These are phyloP conservation scores for Neocloeon triangulifer DNA, from an alignment of 1,140 invertebrate genomes.

Conservation along the genomic window DNA sequence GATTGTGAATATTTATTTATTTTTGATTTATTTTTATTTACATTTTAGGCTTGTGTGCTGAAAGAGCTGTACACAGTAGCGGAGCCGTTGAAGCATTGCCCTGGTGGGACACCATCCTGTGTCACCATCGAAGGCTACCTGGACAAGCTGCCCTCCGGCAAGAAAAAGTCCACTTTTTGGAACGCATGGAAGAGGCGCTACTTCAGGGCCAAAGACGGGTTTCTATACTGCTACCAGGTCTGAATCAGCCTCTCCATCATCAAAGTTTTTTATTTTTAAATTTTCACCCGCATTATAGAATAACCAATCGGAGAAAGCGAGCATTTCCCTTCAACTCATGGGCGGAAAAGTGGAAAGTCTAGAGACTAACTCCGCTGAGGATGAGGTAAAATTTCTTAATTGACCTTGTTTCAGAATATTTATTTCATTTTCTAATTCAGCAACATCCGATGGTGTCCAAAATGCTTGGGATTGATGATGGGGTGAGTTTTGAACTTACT, in stretches of 20 bases:
- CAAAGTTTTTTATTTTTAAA: background rate
- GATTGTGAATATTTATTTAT: too few relatives aligned
- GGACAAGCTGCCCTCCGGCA: constrained; percentile 26
- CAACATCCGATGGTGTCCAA: constrained; percentile 7
- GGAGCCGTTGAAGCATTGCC: background rate
- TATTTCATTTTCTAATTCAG: background rate
- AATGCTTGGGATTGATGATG: constrained; percentile 15
- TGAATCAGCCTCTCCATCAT: background rate
- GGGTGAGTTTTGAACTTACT: constrained; percentile 11
- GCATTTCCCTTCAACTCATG: constrained; percentile 22
- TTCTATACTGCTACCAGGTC: constrained; percentile 27
- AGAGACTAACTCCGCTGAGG: constrained; percentile 26
- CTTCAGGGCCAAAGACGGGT: constrained; percentile 24
- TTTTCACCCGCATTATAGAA: constrained; percentile 15
- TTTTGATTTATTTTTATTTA: constrained; percentile 1
- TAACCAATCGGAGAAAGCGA: constrained; percentile 20
- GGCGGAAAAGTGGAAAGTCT: constrained; percentile 26
- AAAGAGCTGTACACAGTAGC: constrained; percentile 9
- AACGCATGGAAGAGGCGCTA: constrained; percentile 32
- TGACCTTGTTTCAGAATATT: constrained; percentile 1
- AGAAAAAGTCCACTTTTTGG: constrained; percentile 28
- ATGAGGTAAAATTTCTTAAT: constrained; percentile 18
- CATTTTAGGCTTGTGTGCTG: constrained; percentile 9
- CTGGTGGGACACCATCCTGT: background rate
- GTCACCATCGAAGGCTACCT: constrained; percentile 22